Evolutionary conservation across 2,113 vertebrate species (phyloP).

Genomic region (Panthera leo): DNA sequence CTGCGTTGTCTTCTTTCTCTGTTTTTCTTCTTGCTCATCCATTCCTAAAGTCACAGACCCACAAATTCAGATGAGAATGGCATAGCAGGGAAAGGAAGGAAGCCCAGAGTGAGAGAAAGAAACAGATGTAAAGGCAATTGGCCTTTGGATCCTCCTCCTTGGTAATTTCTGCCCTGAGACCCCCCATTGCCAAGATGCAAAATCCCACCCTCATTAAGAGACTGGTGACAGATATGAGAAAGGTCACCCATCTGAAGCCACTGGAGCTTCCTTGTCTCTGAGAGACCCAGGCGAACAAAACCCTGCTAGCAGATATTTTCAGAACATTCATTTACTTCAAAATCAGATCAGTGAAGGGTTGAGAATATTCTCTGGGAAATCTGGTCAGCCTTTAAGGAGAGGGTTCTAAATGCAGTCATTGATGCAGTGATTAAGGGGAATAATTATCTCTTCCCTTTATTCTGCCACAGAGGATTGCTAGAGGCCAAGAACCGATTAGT

Average conservation of each 20-base stretch:
- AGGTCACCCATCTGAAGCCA: slow-evolving; percentile 54
- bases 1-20: neutral
- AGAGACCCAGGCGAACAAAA: slow-evolving; percentile 19
- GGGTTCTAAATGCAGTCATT: slow-evolving; percentile 72
- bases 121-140: neutral
- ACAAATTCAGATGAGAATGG: neutral
- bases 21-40: neutral
- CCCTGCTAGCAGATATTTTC: slow-evolving; percentile 54
- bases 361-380: slow-evolving; percentile 62
- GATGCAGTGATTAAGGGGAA: slow-evolving; percentile 66
- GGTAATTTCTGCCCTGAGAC: neutral
- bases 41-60: neutral
- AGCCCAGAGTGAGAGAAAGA: neutral
- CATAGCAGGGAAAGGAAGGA: neutral
- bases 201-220: slow-evolving; percentile 34
- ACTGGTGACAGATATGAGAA: slow-evolving; percentile 61
- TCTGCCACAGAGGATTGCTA: slow-evolving; percentile 71
- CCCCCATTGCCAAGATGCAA: neutral
- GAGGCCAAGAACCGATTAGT: slow-evolving; percentile 72
- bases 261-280: slow-evolving; percentile 20
- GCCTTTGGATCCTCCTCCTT: neutral
- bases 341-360: slow-evolving; percentile 67
- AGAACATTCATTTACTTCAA: slow-evolving; percentile 59
- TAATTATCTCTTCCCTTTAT: slow-evolving; percentile 77
- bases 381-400: slow-evolving; percentile 62